Evolutionary conservation across 1,140 invertebrate species (phyloP).

Genomic region (Brachystomella parvula): DNA sequence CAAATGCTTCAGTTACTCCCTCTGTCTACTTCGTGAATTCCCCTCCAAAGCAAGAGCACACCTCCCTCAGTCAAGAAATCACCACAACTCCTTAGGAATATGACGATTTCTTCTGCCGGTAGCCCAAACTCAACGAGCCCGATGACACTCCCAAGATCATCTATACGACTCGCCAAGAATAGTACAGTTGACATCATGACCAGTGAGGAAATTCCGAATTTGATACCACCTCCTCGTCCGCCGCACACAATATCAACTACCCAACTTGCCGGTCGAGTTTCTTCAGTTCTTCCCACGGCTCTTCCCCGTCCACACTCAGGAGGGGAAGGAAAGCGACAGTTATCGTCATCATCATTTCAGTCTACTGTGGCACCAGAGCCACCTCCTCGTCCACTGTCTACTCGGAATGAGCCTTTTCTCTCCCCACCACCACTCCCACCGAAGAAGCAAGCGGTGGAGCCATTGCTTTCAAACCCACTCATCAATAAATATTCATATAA

Average conservation of each 20-base stretch:
- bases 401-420: slow-evolving; percentile 19
- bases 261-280: background rate
- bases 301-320: slow-evolving; percentile 34
- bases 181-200: slow-evolving; percentile 22
- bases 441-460: slow-evolving; percentile 54
- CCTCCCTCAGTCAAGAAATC: slow-evolving; percentile 31
- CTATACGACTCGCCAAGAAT: slow-evolving; percentile 13
- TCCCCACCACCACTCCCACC: slow-evolving; percentile 71
- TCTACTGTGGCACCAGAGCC: slow-evolving; percentile 52
- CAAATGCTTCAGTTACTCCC: slow-evolving; percentile 27
- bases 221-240: slow-evolving; percentile 38
- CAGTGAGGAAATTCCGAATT: slow-evolving; percentile 27
- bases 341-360: slow-evolving; percentile 9
- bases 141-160: slow-evolving; percentile 29
- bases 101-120: slow-evolving; percentile 29
- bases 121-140: slow-evolving; percentile 27
- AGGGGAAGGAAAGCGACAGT: slow-evolving; percentile 16
- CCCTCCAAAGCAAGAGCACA: background rate
- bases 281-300: slow-evolving; percentile 32
- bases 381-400: slow-evolving; percentile 59
- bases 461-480: slow-evolving; percentile 24
- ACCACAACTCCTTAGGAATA: slow-evolving; percentile 36
- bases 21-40: slow-evolving; percentile 27
- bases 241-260: slow-evolving; percentile 16
- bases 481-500: background rate